Evolutionary conservation across 2,797 vertebrate genomes (phyloP).

Genomic region (Oreortyx pictus): DNA sequence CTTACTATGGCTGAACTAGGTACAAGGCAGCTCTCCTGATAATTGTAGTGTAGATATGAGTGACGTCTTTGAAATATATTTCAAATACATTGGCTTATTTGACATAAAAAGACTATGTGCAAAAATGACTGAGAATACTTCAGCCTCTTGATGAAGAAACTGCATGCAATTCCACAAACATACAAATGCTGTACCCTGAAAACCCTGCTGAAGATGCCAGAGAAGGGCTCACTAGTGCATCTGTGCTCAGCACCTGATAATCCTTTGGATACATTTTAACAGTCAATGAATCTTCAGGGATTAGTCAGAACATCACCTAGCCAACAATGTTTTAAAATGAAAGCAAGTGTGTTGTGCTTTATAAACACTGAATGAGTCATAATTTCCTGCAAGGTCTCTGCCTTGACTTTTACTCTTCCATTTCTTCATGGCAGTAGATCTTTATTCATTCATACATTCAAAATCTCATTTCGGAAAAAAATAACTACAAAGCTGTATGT

Average conservation of each 20-base stretch:
- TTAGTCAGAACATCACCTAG: not conserved
- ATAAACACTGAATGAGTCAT: slow-evolving; percentile 34
- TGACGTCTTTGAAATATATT: not conserved
- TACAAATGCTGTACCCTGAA: not conserved
- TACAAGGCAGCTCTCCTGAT: not conserved
- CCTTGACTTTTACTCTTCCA: not conserved
- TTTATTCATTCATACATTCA: not conserved
- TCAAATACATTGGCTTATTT: not conserved
- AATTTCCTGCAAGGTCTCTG: not conserved
- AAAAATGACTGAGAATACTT: not conserved
- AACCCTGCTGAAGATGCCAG: not conserved
- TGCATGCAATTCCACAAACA: not conserved
- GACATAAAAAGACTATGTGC: not conserved
- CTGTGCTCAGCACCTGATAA: not conserved
- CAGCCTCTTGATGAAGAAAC: not conserved
- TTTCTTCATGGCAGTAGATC: not conserved
- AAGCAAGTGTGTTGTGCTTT: not conserved
- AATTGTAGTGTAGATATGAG: not conserved
- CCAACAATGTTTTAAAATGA: not conserved
- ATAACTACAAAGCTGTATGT: not conserved
- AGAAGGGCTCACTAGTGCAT: not conserved
- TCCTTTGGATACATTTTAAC: not conserved
- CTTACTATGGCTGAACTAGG: not conserved
- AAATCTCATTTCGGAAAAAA: not conserved
- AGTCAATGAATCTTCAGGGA: not conserved